Base-by-base conservation (phyloP, 2,888 invertebrate genomes). In the Catocala sponsa region DNA sequence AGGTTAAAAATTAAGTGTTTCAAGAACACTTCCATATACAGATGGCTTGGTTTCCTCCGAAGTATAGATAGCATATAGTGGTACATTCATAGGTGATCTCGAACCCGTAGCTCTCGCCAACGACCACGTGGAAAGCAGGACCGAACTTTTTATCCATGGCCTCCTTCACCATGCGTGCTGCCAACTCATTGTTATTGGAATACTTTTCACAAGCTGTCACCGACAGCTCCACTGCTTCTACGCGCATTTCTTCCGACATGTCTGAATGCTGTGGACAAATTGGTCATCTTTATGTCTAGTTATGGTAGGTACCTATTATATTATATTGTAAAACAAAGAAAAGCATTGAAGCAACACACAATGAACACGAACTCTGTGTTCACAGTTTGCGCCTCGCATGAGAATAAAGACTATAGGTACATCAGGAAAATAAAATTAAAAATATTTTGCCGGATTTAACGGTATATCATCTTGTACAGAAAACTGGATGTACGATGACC, bases 91-190 rank as follows among this genome's bases (percentile, higher is more conserved):
- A 98, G 1, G 98, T 98, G 65, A 99, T 96, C 89, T 98, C 98
- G 90, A 98, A 98, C 50, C 98, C 99, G 91, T 97, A 99, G 63
- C 98, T 98, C 95, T 99, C 99, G 6, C 99, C 99, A 5, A 99
- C 97, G 0, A 99, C 97, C n/a, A 97, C 98, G 91, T 98, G 98
- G 96, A 99, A 99, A 63, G 98, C 97, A 0, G 98, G 97, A 4
- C 99, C 99, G 89, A 98, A 99, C 88, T 98, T 98, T 91, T 98
- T 98, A 91, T 99, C 99, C 97, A 99, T 97, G 50, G 96, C 96
- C 81, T 99, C 99, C 91, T 99, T 99, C 59, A 99, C 98, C 96
- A 98, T 97, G 77, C 96, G 96, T n/a, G 99, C 98, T 0, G 99
- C 99, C 74, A 96, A 95, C 96, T 98, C 96, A 81, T 98, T 98